Conservation (phyloP, 53 echinoderm and acorn worm genomes). For the Antedon mediterranea region DNA sequence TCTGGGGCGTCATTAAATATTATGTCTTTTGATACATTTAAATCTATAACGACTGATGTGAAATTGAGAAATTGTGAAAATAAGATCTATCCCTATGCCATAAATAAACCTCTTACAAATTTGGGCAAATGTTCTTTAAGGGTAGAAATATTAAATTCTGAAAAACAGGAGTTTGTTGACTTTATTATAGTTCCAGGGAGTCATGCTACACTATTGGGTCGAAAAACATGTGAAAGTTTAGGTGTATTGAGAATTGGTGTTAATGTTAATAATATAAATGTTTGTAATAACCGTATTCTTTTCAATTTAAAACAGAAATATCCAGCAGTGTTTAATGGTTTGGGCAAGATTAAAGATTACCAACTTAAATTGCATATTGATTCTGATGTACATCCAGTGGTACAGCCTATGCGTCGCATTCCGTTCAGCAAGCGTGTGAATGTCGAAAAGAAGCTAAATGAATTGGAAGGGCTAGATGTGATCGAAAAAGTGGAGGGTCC, state of each 20-base stretch:
- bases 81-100: no score
- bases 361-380: conserved; percentile 1
- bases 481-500: background rate
- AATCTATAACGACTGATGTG: no score
- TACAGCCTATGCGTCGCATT: no score
- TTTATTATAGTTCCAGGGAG: no score
- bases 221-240: background rate
- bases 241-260: background rate
- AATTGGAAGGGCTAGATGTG: background rate
- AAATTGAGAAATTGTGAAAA: no score
- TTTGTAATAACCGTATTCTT: background rate
- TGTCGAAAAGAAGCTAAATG: conserved; percentile 1
- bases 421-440: background rate
- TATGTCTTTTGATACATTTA: no score
- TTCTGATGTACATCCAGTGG: background rate
- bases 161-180: background rate
- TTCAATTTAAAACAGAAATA: conserved; percentile 5
- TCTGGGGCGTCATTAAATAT: no score
- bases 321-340: conserved; percentile 3
- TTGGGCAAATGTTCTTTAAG: background rate
- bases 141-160: background rate
- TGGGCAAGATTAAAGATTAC: conserved; percentile 7
- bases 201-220: no score
- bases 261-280: background rate
- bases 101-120: background rate